Evolutionary conservation across 1,140 invertebrate species (phyloP).

Genomic region (Pogonomyrmex californicus): DNA sequence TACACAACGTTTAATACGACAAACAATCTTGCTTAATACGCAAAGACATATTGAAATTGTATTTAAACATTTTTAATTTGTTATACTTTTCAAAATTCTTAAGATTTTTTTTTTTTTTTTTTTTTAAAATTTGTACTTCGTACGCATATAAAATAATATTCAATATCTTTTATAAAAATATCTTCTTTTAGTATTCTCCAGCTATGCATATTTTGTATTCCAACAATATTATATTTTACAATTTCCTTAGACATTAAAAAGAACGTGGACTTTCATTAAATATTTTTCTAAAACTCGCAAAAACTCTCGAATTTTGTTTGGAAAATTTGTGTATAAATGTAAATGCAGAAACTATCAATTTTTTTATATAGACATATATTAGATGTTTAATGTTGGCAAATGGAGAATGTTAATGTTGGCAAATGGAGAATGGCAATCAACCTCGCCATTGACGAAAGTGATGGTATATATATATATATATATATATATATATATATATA

Average conservation of each 20-base stretch:
- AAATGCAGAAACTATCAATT: background rate
- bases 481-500: too few species aligned
- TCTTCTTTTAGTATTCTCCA: too few species aligned
- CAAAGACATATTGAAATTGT: background rate
- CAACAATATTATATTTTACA: background rate
- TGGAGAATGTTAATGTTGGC: conserved; percentile 9
- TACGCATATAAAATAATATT: background rate
- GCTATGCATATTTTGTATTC: too few species aligned
- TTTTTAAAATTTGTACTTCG: conserved; percentile 1
- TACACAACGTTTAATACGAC: too few species aligned
- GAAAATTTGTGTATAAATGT: background rate
- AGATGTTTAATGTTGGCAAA: conserved; percentile 23
- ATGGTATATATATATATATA: conserved; percentile 71
- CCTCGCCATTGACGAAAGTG: conserved; percentile 78
- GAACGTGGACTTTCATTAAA: background rate
- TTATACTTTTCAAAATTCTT: background rate
- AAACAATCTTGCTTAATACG: too few species aligned
- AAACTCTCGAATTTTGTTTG: background rate
- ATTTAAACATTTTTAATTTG: background rate
- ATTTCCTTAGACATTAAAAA: conserved; percentile 2
- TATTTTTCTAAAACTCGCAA: background rate
- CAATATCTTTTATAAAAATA: background rate
- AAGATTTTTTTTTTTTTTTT: background rate
- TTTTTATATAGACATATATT: background rate
- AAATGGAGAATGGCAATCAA: conserved; percentile 63